Evolutionary conservation across 1,140 invertebrate species (phyloP).

Genomic region (Drosophila kepulauana): DNA sequence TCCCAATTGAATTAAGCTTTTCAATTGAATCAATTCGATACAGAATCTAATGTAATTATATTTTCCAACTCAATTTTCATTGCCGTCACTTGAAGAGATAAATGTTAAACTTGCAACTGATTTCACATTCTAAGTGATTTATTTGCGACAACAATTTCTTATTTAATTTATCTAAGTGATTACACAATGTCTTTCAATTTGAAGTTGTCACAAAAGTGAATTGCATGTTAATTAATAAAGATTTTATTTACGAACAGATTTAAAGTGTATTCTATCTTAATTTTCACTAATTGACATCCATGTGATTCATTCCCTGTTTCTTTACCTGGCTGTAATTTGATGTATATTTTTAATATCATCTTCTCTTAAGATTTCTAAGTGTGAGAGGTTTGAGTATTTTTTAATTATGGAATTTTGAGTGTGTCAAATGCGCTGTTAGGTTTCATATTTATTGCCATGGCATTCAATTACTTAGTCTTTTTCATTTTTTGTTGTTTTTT

Average conservation of each 20-base stretch:
- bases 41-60: too few species aligned
- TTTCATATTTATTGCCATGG: conserved; percentile 1
- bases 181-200: not conserved
- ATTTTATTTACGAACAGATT: too few species aligned
- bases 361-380: not conserved
- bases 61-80: too few species aligned
- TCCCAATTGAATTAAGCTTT: too few species aligned
- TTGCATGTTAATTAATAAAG: not conserved
- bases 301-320: not conserved
- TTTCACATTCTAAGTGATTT: too few species aligned
- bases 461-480: not conserved
- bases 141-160: too few species aligned
- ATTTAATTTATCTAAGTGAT: not conserved
- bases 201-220: not conserved
- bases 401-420: not conserved
- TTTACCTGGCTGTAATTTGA: not conserved
- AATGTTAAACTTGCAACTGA: too few species aligned
- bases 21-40: too few species aligned
- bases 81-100: too few species aligned
- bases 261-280: too few species aligned
- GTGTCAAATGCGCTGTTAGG: not conserved
- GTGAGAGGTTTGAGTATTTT: not conserved
- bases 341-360: not conserved
- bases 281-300: too few species aligned
- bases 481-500: not conserved